Evolutionary conservation across 2,797 vertebrate species (phyloP), one percentile per base, ranked within the genome.

Genomic region (Hybognathus amarus): DNA sequence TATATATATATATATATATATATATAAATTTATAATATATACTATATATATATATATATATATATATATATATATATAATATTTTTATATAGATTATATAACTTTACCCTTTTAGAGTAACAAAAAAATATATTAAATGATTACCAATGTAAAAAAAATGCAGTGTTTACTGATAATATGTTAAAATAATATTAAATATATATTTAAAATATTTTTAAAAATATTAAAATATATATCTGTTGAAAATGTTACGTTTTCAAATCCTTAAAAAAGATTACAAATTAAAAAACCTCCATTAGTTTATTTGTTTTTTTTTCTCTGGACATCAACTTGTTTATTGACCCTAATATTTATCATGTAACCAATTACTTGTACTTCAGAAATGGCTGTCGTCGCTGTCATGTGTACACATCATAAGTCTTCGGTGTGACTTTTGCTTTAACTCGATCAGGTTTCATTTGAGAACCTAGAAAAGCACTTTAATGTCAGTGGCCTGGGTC

Each of bases 401-500:
- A 67, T 80, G 80, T 64, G 59, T 42, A 83, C 85, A 71, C 80
- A 87, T 87, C 85, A 83, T 90, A 89, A 91, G 88, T 90, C 89
- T 87, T 63, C 63, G 6, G 82, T 83, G 75, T 71, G 86, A 90
- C 90, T 87, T 88, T 27, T 85, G 88, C 88, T 90, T 45, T 9
- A 61, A 85, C 81, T 79, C 33, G 77, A 86, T 88, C 88, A 13
- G 87, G 85, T 90, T 93, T 91, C 81, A 75, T 92, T 93, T 95
- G 77, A 83, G 84, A 95, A 96, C 95, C 95, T 96, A 93, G 95
- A 95, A 96, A 91, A 95, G 93, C 83, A 92, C 79, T 33, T 94
- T 95, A 94, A 95, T 95, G 95, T 96, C 94, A 93, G 90, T 92
- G 91, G 91, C 93, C 92, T 91, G 93, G 93, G 93, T 97, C 95